phyloP scores from a whole-genome alignment of 2,888 invertebrate species.

The Polyommatus icarus region DNA sequence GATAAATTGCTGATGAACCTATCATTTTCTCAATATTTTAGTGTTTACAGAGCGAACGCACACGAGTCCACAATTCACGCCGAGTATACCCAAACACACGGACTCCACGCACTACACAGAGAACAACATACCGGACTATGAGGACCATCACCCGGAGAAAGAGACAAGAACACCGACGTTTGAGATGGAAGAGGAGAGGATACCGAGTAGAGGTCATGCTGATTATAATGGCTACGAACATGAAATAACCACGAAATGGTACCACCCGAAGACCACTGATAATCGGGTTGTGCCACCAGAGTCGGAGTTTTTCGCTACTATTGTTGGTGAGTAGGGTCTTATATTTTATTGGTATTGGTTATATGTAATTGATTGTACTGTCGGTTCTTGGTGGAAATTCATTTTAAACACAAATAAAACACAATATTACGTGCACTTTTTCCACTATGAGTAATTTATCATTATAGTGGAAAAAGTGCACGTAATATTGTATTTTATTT shows the following conservation, averaged over 20 bases:
- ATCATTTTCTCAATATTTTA: constrained; percentile 6
- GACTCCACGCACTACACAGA: constrained; percentile 72
- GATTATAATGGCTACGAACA: constrained; percentile 70
- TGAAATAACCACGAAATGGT: constrained; percentile 73
- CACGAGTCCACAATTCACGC: constrained; percentile 60
- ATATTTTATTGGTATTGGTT: background rate
- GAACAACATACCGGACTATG: constrained; percentile 65
- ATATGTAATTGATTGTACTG: too few relatives aligned
- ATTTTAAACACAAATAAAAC: too few relatives aligned
- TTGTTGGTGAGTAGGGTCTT: constrained; percentile 64
- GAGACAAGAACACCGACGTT: constrained; percentile 64
- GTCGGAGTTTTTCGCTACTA: constrained; percentile 73
- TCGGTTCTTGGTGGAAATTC: too few relatives aligned
- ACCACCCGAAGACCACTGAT: constrained; percentile 71
- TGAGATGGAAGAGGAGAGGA: constrained; percentile 55
- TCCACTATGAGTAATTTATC: too few relatives aligned
- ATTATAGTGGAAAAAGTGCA: too few relatives aligned
- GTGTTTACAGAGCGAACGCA: constrained; percentile 59
- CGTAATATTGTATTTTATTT: background rate
- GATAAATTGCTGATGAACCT: background rate
- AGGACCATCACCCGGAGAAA: constrained; percentile 58
- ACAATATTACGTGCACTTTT: too few relatives aligned
- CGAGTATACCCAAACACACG: constrained; percentile 58
- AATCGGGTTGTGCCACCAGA: constrained; percentile 73
- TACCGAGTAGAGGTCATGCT: constrained; percentile 50